phyloP scores from a whole-genome alignment of 2,888 invertebrate genomes.

The Caenorhabditis imperialis region DNA sequence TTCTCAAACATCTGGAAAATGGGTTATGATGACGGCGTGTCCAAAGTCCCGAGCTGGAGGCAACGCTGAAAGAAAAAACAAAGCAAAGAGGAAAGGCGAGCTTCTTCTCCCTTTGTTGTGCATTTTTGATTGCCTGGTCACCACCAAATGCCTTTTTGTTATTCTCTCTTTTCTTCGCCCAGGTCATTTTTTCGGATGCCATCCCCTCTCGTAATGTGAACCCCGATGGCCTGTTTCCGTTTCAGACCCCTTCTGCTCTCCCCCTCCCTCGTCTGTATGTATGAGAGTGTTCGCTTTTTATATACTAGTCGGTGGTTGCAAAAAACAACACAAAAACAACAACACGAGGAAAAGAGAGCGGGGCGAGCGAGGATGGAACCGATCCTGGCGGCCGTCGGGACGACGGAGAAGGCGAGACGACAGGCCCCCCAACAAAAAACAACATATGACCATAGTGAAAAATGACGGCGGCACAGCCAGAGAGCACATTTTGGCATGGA shows the following conservation, averaged over 20 bases:
- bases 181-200: constrained; percentile 26
- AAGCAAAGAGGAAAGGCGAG: constrained; percentile 13
- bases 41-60: background rate
- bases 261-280: background rate
- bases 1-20: constrained; percentile 25
- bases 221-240: no score
- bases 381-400: constrained; percentile 21
- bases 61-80: constrained; percentile 5
- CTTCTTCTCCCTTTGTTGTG: constrained; percentile 8
- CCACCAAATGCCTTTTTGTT: constrained; percentile 32
- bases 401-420: background rate
- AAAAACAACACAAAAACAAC: constrained; percentile 22
- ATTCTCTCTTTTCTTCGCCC: constrained; percentile 14
- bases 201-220: no score
- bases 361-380: constrained; percentile 3
- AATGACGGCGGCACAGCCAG: background rate
- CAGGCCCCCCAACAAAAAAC: constrained; percentile 32
- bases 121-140: constrained; percentile 34
- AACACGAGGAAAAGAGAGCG: constrained; percentile 2
- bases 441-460: constrained; percentile 52
- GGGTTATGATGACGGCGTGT: constrained; percentile 28
- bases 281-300: background rate
- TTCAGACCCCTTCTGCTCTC: no score
- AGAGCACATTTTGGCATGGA: constrained; percentile 10
- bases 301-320: constrained; percentile 25